A percentile compares a stretch with the other conserved stretches of the same genome.
These are phyloP conservation scores for Todiramphus chloris DNA, from an alignment of 2,113 vertebrate species.

Conservation along the genomic window DNA sequence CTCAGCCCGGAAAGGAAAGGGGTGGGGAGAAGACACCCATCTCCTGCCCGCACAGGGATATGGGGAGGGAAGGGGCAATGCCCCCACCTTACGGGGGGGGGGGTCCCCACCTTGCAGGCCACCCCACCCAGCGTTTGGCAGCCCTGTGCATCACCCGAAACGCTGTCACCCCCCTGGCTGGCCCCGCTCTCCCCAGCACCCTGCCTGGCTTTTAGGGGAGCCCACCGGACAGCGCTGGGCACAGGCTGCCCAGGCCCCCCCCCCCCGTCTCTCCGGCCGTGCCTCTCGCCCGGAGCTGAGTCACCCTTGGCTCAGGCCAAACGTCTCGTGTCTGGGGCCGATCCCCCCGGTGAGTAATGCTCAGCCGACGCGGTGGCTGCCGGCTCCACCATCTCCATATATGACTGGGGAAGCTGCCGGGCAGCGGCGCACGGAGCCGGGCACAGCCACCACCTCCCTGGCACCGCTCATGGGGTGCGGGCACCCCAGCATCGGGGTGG, in stretches of 20 bases:
- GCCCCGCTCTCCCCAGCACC: rapidly evolving
- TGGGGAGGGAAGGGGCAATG: not conserved
- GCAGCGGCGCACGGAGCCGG: not conserved
- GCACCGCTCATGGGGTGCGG: rapidly evolving
- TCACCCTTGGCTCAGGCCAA: conserved; percentile 8
- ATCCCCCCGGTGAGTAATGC: conserved; percentile 57
- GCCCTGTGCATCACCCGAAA: not conserved
- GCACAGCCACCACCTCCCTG: not conserved
- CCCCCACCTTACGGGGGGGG: rapidly evolving
- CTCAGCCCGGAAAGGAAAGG: not conserved
- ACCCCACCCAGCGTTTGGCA: rapidly evolving
- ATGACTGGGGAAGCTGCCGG: conserved; percentile 36
- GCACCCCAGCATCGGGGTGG: rapidly evolving
- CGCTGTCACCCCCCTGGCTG: rapidly evolving
- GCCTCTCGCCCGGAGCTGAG: not conserved
- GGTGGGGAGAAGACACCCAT: not conserved
- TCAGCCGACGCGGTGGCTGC: not conserved
- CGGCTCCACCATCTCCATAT: conserved; percentile 55
- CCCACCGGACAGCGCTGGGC: not conserved
- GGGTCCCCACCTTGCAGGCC: not conserved
- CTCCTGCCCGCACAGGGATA: not conserved
- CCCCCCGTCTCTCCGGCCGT: rapidly evolving
- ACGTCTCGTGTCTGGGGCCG: not conserved
- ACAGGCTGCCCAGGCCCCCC: rapidly evolving
- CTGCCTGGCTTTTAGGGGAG: not conserved